These are phyloP conservation scores for Phyto melanocephala DNA, from an alignment of 2,888 invertebrate genomes.

Conservation along the genomic window DNA sequence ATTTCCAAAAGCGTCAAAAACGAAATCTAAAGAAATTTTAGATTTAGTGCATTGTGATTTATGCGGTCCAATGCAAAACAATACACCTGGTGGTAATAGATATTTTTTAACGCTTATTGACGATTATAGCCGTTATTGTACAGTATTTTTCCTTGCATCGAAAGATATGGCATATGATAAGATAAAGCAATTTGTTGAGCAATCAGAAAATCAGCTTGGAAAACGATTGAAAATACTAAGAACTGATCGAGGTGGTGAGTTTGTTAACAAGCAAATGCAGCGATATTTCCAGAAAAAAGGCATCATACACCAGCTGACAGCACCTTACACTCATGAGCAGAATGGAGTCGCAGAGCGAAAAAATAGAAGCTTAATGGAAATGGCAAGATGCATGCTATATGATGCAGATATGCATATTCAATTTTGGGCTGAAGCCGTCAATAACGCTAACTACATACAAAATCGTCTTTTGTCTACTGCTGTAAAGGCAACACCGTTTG, in stretches of 20 bases:
- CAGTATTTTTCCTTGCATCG: conserved; percentile 19
- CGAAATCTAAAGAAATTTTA: conserved; percentile 12
- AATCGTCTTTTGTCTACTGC: conserved; percentile 9
- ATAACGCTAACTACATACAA: neutral
- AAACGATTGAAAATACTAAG: conserved; percentile 1
- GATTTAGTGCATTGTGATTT: conserved; percentile 30
- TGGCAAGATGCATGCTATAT: conserved; percentile 20
- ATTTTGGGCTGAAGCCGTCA: conserved; percentile 22
- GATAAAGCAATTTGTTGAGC: conserved; percentile 33
- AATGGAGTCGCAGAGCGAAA: conserved; percentile 38
- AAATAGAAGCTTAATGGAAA: conserved; percentile 33
- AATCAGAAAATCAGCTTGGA: neutral
- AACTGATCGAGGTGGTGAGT: neutral
- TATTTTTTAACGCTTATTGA: conserved; percentile 46
- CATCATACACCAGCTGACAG: conserved; percentile 16
- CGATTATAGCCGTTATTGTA: conserved; percentile 48
- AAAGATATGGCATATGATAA: conserved; percentile 33
- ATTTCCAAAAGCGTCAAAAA: conserved; percentile 35
- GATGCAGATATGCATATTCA: neutral
- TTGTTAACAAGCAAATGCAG: neutral
- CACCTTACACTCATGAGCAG: conserved; percentile 26
- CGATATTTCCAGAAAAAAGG: neutral
- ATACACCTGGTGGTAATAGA: conserved; percentile 15
- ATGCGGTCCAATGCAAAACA: conserved; percentile 31
- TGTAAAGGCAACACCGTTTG: neutral